Evolutionary conservation across 92 coral and sea anemone genomes (phyloP).

Genomic region (Blastomussa wellsi): DNA sequence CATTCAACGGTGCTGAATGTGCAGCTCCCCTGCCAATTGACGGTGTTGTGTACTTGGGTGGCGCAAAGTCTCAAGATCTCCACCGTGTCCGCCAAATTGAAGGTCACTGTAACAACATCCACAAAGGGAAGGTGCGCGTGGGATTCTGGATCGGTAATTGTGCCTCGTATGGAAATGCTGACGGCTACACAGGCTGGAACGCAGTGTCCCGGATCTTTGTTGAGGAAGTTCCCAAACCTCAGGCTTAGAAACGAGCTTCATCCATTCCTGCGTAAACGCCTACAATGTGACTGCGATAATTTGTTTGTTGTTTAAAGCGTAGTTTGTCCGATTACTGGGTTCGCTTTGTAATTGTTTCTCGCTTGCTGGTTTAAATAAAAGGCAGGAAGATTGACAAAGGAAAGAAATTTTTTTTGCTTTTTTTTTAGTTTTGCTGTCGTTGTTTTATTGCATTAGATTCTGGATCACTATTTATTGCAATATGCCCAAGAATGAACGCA

Average conservation of each 20-base stretch:
- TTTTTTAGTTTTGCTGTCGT: background rate
- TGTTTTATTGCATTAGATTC: background rate
- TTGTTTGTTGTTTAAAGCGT: background rate
- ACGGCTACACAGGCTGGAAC: background rate
- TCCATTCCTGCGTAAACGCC: background rate
- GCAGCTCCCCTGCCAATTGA: slow-evolving; percentile 23
- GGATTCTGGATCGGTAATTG: slow-evolving; percentile 19
- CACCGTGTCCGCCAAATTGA: slow-evolving; percentile 45
- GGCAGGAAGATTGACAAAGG: background rate
- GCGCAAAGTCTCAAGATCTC: background rate
- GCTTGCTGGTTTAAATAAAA: background rate
- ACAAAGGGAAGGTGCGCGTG: slow-evolving; percentile 16
- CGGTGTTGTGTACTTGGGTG: slow-evolving; percentile 11
- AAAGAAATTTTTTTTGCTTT: background rate
- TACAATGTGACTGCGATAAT: background rate
- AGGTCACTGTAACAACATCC: slow-evolving; percentile 41
- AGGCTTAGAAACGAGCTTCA: background rate
- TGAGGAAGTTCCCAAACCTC: slow-evolving; percentile 4
- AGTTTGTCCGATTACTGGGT: background rate
- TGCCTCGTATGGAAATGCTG: background rate
- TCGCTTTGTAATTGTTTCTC: background rate
- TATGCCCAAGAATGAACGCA: no score
- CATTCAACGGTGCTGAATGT: slow-evolving; percentile 44
- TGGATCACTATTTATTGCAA: no score
- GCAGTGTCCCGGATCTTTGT: slow-evolving; percentile 2